Conservation (phyloP, 2,888 invertebrate genomes). For the Epirrhoe tristata region DNA sequence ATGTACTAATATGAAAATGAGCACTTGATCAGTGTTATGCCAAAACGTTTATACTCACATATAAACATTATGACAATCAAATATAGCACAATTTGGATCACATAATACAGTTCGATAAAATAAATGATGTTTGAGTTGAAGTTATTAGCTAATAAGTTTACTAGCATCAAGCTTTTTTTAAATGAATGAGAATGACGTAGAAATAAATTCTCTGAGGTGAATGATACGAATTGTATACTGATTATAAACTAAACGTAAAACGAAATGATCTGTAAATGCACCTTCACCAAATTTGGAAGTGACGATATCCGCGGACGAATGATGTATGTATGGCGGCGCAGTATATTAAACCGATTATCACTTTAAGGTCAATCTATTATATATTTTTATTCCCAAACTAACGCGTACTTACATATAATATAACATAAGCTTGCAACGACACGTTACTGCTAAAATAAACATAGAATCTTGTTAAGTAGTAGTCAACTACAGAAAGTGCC, state of each 20-base stretch:
- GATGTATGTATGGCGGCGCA: slow-evolving; percentile 16
- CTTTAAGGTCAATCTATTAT: slow-evolving; percentile 40
- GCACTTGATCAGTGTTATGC: not conserved
- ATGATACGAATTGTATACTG: slow-evolving; percentile 17
- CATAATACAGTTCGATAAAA: not conserved
- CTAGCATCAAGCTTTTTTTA: slow-evolving; percentile 15
- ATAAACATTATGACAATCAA: too few relatives aligned
- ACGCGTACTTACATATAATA: slow-evolving; percentile 45
- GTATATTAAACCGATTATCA: slow-evolving; percentile 38
- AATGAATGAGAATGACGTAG: slow-evolving; percentile 15
- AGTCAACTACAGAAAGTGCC: slow-evolving; percentile 44
- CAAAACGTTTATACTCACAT: not conserved
- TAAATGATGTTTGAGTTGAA: not conserved
- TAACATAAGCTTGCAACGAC: slow-evolving; percentile 47
- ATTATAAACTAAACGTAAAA: slow-evolving; percentile 31
- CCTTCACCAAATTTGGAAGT: slow-evolving; percentile 65
- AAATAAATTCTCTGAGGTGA: slow-evolving; percentile 28
- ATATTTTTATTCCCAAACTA: slow-evolving; percentile 41
- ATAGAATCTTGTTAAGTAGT: slow-evolving; percentile 38
- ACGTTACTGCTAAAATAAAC: slow-evolving; percentile 41
- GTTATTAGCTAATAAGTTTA: not conserved
- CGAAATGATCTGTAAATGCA: slow-evolving; percentile 68
- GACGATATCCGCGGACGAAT: slow-evolving; percentile 16
- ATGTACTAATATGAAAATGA: not conserved
- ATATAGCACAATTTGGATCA: not conserved